phyloP scores from a whole-genome alignment of 2,797 vertebrate species.

The Uromys caudimaculatus region DNA sequence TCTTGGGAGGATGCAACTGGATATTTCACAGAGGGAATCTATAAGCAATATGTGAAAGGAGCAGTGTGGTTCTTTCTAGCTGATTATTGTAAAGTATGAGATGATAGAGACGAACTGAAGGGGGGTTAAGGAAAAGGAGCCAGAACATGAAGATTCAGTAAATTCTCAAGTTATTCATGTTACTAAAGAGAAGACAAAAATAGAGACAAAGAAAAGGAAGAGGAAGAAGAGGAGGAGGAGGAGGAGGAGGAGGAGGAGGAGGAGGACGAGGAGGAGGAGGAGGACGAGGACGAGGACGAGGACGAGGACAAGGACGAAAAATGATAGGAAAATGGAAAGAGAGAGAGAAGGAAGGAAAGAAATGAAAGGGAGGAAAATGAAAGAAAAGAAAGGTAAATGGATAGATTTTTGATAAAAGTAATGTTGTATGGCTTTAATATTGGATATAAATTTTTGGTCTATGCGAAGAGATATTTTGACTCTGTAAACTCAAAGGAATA shows the following conservation, averaged over 20 bases:
- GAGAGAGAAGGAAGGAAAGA: fast-evolving
- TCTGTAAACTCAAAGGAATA: not conserved
- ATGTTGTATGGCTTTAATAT: not conserved
- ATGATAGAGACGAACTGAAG: not conserved
- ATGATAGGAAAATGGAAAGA: fast-evolving
- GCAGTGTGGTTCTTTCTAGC: not conserved
- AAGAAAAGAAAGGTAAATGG: not conserved
- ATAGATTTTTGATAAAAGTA: not conserved
- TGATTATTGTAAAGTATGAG: not conserved
- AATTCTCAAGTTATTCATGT: not conserved
- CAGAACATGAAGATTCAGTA: not conserved
- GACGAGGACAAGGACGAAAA: not conserved
- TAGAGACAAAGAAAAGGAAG: not conserved
- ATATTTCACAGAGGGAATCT: not conserved
- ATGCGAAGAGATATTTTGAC: not conserved
- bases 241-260: too few relatives aligned
- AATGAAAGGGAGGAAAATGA: not conserved
- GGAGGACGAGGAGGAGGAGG: too few relatives aligned
- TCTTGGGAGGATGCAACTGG: not conserved
- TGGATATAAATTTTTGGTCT: not conserved
- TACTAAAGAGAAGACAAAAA: not conserved
- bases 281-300: too few relatives aligned
- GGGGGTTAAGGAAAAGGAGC: not conserved
- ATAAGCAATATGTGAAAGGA: not conserved
- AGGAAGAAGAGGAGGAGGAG: not conserved